Conservation (phyloP, 1,140 invertebrate genomes). For the Brachionus koreanus region DNA sequence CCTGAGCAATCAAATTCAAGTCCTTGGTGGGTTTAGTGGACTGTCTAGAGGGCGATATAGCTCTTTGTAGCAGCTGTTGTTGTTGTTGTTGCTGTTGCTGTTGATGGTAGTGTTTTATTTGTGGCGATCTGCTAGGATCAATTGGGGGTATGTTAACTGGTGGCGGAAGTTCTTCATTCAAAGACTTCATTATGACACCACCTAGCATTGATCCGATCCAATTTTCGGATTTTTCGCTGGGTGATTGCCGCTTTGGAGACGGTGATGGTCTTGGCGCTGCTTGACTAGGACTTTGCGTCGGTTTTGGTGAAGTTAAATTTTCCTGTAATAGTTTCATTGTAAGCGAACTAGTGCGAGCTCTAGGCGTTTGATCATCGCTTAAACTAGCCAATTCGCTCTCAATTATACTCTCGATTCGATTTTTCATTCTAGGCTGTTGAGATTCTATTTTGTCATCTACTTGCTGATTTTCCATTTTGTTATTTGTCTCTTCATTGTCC, state of each 20-base stretch:
- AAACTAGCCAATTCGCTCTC: not conserved
- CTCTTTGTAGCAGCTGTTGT: not conserved
- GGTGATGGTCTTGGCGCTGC: not conserved
- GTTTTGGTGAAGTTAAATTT: not conserved
- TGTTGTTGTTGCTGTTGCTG: not conserved
- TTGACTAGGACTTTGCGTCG: not conserved
- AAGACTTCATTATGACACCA: slow-evolving; percentile 16
- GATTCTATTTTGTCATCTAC: not conserved
- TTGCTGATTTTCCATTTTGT: not conserved
- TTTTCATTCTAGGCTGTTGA: not conserved
- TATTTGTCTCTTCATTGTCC: not conserved
- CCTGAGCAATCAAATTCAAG: not conserved
- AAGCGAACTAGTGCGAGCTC: not conserved
- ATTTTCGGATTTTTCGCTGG: not conserved
- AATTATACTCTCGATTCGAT: not conserved
- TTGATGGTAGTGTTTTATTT: not conserved
- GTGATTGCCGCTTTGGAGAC: not conserved
- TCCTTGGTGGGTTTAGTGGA: not conserved
- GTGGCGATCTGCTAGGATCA: not conserved
- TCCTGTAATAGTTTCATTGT: slow-evolving; percentile 23
- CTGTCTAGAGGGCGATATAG: not conserved
- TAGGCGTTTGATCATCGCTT: not conserved
- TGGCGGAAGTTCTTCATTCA: slow-evolving; percentile 35
- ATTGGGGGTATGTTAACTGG: not conserved
- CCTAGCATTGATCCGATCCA: slow-evolving; percentile 37